Conservation (phyloP, 2,797 vertebrate species). For the Enteromius afrohamiltoni region DNA sequence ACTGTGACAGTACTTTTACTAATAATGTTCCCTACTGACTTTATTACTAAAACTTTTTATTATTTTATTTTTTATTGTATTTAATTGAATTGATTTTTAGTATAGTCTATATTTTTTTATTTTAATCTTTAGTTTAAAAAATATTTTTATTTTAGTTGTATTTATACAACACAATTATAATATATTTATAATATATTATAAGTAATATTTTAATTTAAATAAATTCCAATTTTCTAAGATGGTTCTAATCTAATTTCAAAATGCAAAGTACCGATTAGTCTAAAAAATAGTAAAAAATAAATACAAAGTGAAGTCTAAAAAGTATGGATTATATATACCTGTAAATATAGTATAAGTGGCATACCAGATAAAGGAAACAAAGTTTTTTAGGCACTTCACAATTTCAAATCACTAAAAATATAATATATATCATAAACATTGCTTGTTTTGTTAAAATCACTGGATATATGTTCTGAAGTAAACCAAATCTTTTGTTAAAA, state of each 20-base stretch:
- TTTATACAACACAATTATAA: no score
- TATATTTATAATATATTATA: no score
- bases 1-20: no score
- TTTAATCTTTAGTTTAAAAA: no score
- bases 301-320: background rate
- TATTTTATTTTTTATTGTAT: no score
- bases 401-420: background rate
- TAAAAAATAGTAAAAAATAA: background rate
- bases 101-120: no score
- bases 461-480: background rate
- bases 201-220: background rate
- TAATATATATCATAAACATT: background rate
- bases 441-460: background rate
- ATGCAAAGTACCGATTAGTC: background rate
- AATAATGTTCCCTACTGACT: no score
- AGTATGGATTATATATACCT: background rate
- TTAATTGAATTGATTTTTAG: no score
- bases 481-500: background rate
- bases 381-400: background rate
- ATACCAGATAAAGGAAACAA: background rate
- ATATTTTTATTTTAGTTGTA: no score
- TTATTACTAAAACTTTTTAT: no score
- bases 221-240: background rate
- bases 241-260: background rate
- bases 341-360: background rate